A percentile compares a stretch with the other conserved stretches of the same genome.
Evolutionary conservation across 2,797 vertebrate genomes (phyloP).

Genomic region (Artibeus lituratus): DNA sequence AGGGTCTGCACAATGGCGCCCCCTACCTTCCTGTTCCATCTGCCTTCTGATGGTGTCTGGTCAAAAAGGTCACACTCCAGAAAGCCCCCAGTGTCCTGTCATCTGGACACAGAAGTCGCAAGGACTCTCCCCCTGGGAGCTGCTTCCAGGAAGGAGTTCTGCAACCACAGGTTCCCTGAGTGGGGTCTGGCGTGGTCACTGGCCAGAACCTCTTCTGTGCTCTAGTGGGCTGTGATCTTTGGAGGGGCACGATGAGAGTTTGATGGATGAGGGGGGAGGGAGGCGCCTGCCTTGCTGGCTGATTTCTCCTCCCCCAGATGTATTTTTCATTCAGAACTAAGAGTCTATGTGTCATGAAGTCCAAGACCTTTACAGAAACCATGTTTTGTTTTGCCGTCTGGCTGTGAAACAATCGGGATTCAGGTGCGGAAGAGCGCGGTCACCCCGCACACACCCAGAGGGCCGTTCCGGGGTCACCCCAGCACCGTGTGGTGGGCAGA

Average conservation of each 20-base stretch:
- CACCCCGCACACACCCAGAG: not conserved
- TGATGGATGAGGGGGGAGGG: not conserved
- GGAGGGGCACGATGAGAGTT: not conserved
- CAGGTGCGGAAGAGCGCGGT: not conserved
- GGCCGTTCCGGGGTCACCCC: accelerated
- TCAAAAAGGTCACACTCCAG: not conserved
- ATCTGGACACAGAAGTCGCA: not conserved
- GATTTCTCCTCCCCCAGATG: not conserved
- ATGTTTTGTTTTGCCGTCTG: slow-evolving; percentile 44
- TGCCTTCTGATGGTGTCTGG: not conserved
- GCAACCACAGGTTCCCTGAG: not conserved
- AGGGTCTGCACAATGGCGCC: accelerated
- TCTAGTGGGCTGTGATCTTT: not conserved
- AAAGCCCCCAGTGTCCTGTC: not conserved
- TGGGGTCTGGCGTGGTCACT: not conserved
- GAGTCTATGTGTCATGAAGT: not conserved
- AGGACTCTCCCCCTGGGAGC: not conserved
- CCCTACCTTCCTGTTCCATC: not conserved
- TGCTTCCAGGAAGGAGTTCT: not conserved
- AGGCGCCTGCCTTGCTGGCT: not conserved
- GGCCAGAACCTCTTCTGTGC: not conserved
- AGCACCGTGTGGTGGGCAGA: not conserved
- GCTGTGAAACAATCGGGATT: not conserved
- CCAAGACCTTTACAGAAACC: not conserved
- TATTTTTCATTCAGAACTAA: not conserved